phyloP scores from a whole-genome alignment of 1,140 invertebrate species.

The Caenorhabditis latens region DNA sequence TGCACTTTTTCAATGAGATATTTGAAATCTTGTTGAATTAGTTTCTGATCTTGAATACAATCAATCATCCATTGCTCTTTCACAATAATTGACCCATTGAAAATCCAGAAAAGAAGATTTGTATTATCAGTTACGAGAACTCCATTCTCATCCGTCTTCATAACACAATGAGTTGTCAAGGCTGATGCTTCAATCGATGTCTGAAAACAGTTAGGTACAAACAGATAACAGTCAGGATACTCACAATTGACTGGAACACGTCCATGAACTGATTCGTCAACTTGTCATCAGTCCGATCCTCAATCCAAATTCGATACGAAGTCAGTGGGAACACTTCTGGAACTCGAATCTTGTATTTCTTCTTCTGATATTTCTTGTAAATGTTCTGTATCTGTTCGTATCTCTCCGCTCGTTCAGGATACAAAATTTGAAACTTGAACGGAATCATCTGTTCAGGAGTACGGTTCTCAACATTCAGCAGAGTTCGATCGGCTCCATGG shows the following conservation, averaged over 20 bases:
- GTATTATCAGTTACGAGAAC: background rate
- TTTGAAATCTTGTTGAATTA: background rate
- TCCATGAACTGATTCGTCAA: background rate
- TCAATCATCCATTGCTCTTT: background rate
- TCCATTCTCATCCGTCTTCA: background rate
- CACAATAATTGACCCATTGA: background rate
- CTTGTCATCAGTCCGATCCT: background rate
- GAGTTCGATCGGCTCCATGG: background rate
- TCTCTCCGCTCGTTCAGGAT: background rate
- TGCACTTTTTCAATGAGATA: background rate
- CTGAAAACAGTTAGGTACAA: background rate
- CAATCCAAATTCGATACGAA: background rate
- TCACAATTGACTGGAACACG: background rate
- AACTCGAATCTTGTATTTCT: background rate
- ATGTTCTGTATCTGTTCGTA: background rate
- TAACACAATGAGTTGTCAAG: background rate
- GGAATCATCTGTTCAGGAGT: conserved; percentile 19
- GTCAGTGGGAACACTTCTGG: background rate
- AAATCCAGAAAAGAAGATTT: background rate
- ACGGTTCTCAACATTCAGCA: background rate
- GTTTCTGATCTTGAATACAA: background rate
- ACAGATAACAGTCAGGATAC: background rate
- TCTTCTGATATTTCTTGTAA: background rate
- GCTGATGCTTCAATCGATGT: background rate
- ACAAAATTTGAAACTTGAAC: background rate